phyloP scores from a whole-genome alignment of 1,140 invertebrate genomes.

The Amphibalanus amphitrite region DNA sequence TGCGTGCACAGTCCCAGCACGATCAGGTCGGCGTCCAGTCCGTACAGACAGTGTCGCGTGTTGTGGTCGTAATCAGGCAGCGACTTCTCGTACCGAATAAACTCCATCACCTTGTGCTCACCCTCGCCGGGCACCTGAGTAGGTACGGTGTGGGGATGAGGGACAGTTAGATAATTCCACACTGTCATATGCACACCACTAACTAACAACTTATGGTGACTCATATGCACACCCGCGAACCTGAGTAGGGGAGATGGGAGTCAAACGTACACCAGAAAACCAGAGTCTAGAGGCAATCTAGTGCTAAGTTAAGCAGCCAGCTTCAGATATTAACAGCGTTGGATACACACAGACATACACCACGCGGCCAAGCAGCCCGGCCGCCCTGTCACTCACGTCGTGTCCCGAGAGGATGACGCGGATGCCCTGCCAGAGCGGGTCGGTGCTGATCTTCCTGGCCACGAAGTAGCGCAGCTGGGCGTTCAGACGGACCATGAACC shows the following conservation, averaged over 20 bases:
- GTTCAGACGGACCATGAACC: slow-evolving; percentile 74
- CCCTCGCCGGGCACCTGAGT: slow-evolving; percentile 88
- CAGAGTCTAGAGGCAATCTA: too few relatives aligned
- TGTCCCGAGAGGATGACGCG: slow-evolving; percentile 57
- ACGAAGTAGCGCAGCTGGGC: slow-evolving; percentile 76
- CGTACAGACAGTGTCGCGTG: slow-evolving; percentile 85
- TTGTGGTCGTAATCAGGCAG: slow-evolving; percentile 67
- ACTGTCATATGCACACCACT: too few relatives aligned
- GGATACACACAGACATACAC: too few relatives aligned
- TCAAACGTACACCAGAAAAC: too few relatives aligned
- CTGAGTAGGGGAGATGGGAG: too few relatives aligned
- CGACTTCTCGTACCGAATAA: slow-evolving; percentile 69
- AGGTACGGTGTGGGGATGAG: too few relatives aligned
- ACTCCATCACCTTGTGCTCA: slow-evolving; percentile 98
- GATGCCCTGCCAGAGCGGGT: slow-evolving; percentile 64
- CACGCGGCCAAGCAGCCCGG: too few relatives aligned
- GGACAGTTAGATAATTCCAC: too few relatives aligned
- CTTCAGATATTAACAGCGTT: too few relatives aligned
- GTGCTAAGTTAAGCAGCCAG: too few relatives aligned
- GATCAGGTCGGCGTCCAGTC: slow-evolving; percentile 88
- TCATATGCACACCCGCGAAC: too few relatives aligned
- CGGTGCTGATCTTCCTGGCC: slow-evolving; percentile 60
- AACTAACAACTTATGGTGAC: too few relatives aligned
- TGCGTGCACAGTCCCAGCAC: slow-evolving; percentile 85
- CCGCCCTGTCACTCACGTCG: slow-evolving; percentile 36